phyloP scores from a whole-genome alignment of 2,797 vertebrate species.

The Taenioides sp. region DNA sequence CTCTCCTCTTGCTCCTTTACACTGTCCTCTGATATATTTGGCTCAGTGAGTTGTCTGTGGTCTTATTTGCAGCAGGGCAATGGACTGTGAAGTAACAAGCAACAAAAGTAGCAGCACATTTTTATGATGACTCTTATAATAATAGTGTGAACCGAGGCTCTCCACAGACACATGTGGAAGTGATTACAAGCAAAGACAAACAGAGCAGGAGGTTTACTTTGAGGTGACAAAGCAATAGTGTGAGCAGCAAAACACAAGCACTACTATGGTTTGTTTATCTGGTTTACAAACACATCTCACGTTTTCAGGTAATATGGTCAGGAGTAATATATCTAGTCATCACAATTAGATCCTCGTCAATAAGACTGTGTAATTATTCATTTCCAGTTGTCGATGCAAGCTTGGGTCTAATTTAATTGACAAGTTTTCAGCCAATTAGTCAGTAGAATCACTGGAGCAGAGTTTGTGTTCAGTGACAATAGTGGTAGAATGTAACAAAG shows the following conservation, averaged over 20 bases:
- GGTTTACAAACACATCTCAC: background rate
- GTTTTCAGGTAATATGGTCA: background rate
- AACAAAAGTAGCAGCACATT: background rate
- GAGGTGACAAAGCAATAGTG: background rate
- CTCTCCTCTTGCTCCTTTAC: background rate
- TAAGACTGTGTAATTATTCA: too few relatives aligned
- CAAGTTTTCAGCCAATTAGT: too few relatives aligned
- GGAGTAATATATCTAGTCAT: background rate
- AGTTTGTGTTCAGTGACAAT: too few relatives aligned
- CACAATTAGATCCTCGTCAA: background rate
- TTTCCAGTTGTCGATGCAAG: too few relatives aligned
- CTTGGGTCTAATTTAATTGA: too few relatives aligned
- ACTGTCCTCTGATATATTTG: slow-evolving; percentile 10
- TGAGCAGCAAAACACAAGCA: background rate
- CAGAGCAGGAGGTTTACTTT: background rate
- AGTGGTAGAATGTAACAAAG: too few relatives aligned
- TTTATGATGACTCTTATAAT: slow-evolving; percentile 12
- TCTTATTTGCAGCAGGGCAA: slow-evolving; percentile 1
- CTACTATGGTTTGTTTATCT: background rate
- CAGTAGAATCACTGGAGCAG: too few relatives aligned
- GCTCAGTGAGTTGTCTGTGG: background rate
- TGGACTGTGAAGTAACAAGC: slow-evolving; percentile 8
- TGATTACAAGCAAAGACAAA: slow-evolving; percentile 2
- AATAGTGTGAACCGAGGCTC: slow-evolving; percentile 12
- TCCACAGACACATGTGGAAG: slow-evolving; percentile 5